Percentiles rank a stretch among this genome's conserved stretches.
Conservation (phyloP, 2,113 vertebrate genomes). For the Lates calcarifer region DNA sequence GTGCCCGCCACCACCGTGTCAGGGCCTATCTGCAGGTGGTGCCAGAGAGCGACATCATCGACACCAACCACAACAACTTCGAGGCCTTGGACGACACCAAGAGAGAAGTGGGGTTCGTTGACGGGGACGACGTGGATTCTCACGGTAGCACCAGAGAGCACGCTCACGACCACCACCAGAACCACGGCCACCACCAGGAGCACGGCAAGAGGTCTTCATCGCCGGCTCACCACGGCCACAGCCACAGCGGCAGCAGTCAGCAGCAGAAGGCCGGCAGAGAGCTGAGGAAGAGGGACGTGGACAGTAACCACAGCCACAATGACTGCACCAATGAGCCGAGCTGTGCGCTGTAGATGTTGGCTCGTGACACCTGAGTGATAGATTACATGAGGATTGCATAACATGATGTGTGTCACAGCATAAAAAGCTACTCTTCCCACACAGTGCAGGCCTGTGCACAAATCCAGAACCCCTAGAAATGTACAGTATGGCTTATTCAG, state of each 20-base stretch:
- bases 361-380: conserved; percentile 30
- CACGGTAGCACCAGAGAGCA: conserved; percentile 68
- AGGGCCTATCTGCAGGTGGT: conserved; percentile 94
- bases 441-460: conserved; percentile 52
- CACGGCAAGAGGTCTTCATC: conserved; percentile 72
- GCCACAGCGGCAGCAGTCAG: conserved; percentile 79
- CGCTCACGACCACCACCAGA: conserved; percentile 75
- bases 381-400: conserved; percentile 57
- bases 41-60: conserved; percentile 72
- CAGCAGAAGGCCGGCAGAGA: conserved; percentile 87
- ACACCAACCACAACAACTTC: conserved; percentile 60
- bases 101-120: conserved; percentile 39
- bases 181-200: conserved; percentile 74
- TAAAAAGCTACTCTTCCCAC: conserved; percentile 67
- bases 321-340: conserved; percentile 86
- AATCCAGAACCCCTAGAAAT: conserved; percentile 32
- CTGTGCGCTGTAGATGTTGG: conserved; percentile 87
- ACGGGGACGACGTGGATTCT: conserved; percentile 63
- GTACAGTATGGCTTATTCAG: conserved; percentile 35
- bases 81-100: conserved; percentile 69
- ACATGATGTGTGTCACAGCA: conserved; percentile 60
- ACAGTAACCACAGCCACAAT: conserved; percentile 78
- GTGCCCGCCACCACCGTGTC: conserved; percentile 91
- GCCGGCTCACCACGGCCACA: conserved; percentile 79
- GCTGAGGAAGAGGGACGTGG: conserved; percentile 89